phyloP scores from a whole-genome alignment of 2,113 vertebrate species.

The Orycteropus afer region DNA sequence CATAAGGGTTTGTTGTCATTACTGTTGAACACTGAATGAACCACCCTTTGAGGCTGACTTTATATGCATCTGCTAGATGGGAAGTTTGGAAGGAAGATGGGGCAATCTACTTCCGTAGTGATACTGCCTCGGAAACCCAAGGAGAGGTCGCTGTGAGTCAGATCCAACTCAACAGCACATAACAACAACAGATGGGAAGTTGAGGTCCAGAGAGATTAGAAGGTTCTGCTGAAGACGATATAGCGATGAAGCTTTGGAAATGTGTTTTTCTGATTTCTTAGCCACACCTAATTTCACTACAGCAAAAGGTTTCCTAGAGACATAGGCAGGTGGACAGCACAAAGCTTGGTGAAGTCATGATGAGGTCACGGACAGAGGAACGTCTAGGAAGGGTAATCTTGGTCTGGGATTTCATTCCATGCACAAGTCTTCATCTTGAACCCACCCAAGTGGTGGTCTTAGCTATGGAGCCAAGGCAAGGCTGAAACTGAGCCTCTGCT shows the following conservation, averaged over 20 bases:
- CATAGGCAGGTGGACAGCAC: not conserved
- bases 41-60: not conserved
- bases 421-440: not conserved
- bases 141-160: too few species aligned
- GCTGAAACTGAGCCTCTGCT: not conserved
- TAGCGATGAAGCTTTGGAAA: not conserved
- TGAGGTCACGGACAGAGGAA: not conserved
- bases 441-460: not conserved
- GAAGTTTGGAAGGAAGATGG: too few species aligned
- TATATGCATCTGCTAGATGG: not conserved
- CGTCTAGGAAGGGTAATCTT: not conserved
- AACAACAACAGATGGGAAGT: too few species aligned
- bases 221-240: not conserved
- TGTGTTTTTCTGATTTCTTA: not conserved
- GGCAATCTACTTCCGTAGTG: too few species aligned
- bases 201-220: not conserved
- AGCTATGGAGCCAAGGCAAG: not conserved
- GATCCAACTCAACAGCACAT: too few species aligned
- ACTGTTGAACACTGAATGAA: not conserved
- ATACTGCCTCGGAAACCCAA: too few species aligned
- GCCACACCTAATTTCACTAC: not conserved
- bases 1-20: not conserved
- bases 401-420: not conserved
- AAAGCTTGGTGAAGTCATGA: not conserved
- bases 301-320: not conserved